Evolutionary conservation across 2,888 invertebrate genomes (phyloP).

Genomic region (Spicauda simplicius): DNA sequence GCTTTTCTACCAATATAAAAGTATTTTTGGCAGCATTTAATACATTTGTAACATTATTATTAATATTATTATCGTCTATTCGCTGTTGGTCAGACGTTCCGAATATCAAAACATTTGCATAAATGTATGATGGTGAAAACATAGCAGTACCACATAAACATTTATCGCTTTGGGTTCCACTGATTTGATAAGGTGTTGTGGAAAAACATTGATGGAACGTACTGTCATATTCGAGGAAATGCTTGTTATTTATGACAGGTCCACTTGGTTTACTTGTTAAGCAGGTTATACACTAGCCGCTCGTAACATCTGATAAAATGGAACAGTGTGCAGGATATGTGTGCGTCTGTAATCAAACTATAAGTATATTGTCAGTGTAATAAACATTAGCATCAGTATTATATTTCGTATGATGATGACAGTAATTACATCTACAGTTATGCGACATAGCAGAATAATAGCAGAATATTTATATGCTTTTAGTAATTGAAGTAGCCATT

Average conservation of each 20-base stretch:
- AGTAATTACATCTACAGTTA: no score
- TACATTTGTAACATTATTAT: no score
- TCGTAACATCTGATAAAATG: neutral
- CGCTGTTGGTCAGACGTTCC: slow-evolving; percentile 23
- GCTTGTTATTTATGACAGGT: slow-evolving; percentile 22
- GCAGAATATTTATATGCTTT: no score
- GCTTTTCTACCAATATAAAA: no score
- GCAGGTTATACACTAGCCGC: neutral
- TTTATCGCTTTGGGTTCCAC: slow-evolving; percentile 2
- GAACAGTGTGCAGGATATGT: neutral
- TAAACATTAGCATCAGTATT: no score
- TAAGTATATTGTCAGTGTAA: no score
- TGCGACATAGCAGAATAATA: no score
- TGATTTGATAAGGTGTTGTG: slow-evolving; percentile 25
- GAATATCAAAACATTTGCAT: slow-evolving; percentile 52
- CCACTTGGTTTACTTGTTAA: neutral
- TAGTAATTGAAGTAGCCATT: no score
- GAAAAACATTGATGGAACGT: slow-evolving; percentile 14
- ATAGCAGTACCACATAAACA: slow-evolving; percentile 16
- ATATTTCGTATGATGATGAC: no score
- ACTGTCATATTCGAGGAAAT: slow-evolving; percentile 1
- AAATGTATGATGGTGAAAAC: slow-evolving; percentile 43
- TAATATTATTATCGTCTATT: neutral
- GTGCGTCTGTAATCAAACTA: no score
- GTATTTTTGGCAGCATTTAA: no score